Evolutionary conservation across 2,888 invertebrate species (phyloP).

Genomic region (Elegia similella): DNA sequence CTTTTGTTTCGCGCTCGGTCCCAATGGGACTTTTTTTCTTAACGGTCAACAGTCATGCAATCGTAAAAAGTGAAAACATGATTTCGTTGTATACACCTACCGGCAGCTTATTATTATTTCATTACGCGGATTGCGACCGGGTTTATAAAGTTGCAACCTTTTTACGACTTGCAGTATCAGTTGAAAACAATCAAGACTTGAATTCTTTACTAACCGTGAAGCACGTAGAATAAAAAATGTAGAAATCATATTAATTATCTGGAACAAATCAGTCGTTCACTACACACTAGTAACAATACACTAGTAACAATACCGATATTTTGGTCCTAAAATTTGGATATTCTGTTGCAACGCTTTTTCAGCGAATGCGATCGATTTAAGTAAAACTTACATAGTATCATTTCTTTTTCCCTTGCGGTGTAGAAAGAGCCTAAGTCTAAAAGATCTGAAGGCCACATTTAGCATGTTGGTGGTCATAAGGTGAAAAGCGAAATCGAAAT

Average conservation of each 20-base stretch:
- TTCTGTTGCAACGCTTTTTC: too few relatives aligned
- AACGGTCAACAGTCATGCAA: constrained; percentile 64
- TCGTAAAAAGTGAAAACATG: constrained; percentile 70
- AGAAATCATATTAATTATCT: neutral
- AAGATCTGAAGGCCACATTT: too few relatives aligned
- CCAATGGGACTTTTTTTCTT: constrained; percentile 42
- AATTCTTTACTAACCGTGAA: neutral
- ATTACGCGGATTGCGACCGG: constrained; percentile 25
- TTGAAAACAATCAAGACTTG: neutral
- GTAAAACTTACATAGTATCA: too few relatives aligned
- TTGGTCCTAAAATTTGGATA: too few relatives aligned
- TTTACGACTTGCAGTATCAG: constrained; percentile 25
- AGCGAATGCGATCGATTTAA: too few relatives aligned
- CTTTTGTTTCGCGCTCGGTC: constrained; percentile 47
- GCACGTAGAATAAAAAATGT: neutral
- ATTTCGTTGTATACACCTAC: constrained; percentile 46
- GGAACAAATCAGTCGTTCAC: neutral
- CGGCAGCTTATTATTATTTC: constrained; percentile 28
- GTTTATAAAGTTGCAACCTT: constrained; percentile 27
- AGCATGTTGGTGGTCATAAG: too few relatives aligned
- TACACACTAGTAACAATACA: neutral
- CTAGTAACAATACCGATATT: neutral
- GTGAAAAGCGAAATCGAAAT: too few relatives aligned
- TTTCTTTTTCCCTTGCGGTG: too few relatives aligned
- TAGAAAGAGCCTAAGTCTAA: too few relatives aligned